Evolutionary conservation across 1,140 invertebrate species (phyloP), one percentile per base, ranked within the genome.

Genomic region (Centruroides vittatus): DNA sequence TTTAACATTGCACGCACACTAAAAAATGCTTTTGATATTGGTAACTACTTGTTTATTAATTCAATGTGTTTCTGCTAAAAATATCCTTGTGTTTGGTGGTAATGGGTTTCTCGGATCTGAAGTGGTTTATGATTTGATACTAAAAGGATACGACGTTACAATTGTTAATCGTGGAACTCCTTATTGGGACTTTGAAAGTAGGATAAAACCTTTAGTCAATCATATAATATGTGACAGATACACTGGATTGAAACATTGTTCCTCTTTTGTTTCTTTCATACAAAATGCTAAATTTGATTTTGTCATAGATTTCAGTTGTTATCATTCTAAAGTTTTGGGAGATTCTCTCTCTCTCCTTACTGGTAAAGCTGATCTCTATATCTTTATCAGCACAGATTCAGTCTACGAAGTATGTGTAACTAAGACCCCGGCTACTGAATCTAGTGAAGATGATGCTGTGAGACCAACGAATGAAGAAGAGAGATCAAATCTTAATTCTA

Each of bases 351-450:
- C 70, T 13, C 35, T 73, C 41, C 59, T 77, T 5, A 60, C 66
- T n/a, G 67, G 64, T 12, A 72, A 72, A 59, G 63, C 71, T n/a
- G 66, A 67, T 35, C 47, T 73, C 3, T 79, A 79, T 60, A 68
- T 79, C n/a, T 75, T 73, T 61, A 77, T 79, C 36, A 77, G 75
- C 63, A 72, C 74, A 0, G 78, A 79, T 66, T 78, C 76, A 8
- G 75, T 79, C 1, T 79, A 78, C 59, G 76, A 78, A 60, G 77
- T 79, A n/a, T 74, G 73, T 60, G 64, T 67, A 52, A 6, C 41
- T 8, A 41, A 41, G 8, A 59, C 2, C 58, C 65, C 49, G 5
- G 53, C 47, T 8, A 11, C 4, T 11, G 59, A 67, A 5, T 57
- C 62, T 5, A 57, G 62, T 53, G 73, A 74, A 62, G 57, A 62